Percentiles rank a stretch among this genome's conserved stretches.
Conservation (phyloP, 2,113 vertebrate genomes). For the Nothoprocta pentlandii region DNA sequence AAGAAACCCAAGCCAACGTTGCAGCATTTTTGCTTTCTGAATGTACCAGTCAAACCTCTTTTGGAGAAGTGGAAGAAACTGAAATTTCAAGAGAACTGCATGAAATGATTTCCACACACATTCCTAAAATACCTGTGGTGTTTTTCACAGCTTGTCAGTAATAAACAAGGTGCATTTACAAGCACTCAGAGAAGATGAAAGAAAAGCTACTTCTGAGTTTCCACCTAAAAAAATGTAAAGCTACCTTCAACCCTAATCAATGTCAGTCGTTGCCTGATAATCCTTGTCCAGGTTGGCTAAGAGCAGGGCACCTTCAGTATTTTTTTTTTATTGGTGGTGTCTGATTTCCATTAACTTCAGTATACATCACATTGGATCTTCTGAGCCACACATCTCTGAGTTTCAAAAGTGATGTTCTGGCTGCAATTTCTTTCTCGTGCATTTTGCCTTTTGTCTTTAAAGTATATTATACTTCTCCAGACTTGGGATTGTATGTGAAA, state of each 20-base stretch:
- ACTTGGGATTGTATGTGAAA: neutral
- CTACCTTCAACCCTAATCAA: neutral
- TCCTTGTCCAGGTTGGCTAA: neutral
- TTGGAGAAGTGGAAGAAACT: slow-evolving; percentile 1
- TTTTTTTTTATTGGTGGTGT: neutral
- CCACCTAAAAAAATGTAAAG: neutral
- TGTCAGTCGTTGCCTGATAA: neutral
- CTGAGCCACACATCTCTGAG: neutral
- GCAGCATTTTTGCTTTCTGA: neutral
- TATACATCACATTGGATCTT: neutral
- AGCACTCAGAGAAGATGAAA: neutral
- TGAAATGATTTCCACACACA: neutral
- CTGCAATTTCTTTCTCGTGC: fast-evolving
- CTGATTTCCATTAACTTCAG: neutral
- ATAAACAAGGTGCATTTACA: neutral
- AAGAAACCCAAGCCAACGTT: neutral
- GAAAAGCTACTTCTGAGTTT: neutral
- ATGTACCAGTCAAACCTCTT: neutral
- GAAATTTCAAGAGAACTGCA: slow-evolving; percentile 2
- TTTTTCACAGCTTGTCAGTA: neutral
- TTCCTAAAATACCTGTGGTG: neutral
- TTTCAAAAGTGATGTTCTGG: neutral
- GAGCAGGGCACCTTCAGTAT: neutral
- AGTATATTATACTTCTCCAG: neutral
- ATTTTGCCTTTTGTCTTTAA: neutral